Evolutionary conservation across 2,113 vertebrate species (phyloP).

Genomic region (Formicarius rufipectus): DNA sequence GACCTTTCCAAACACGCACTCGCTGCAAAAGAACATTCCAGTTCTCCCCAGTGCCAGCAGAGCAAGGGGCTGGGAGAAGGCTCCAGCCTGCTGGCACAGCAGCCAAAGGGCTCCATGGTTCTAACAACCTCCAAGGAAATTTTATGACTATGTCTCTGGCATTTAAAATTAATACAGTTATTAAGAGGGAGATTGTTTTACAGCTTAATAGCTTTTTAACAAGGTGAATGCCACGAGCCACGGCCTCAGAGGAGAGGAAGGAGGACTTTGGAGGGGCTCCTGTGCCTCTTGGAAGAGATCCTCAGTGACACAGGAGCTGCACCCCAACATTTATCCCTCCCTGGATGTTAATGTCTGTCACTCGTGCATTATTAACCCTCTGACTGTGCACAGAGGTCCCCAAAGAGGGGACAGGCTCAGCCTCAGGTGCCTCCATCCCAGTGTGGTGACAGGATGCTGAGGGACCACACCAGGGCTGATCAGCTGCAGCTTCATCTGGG

Average conservation of each 20-base stretch:
- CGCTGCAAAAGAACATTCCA: background rate
- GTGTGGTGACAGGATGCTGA: background rate
- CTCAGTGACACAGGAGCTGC: background rate
- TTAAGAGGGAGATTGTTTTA: conserved; percentile 48
- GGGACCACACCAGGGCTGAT: background rate
- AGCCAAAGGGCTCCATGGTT: background rate
- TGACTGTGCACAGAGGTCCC: background rate
- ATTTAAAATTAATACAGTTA: conserved; percentile 65
- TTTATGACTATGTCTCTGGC: conserved; percentile 42
- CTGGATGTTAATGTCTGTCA: too few species aligned
- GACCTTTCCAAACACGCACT: conserved; percentile 18
- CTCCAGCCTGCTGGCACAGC: background rate
- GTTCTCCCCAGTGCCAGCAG: background rate
- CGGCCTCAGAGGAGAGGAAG: background rate
- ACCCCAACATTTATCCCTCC: too few species aligned
- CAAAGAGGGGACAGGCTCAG: background rate
- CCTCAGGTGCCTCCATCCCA: background rate
- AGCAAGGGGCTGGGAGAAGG: background rate
- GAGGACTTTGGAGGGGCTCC: background rate
- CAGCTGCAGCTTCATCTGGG: background rate
- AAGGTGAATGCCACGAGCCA: conserved; percentile 14
- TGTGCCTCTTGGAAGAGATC: background rate
- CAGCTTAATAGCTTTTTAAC: conserved; percentile 30
- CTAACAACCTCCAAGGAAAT: background rate
- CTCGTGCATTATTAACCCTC: background rate